Base-by-base conservation (phyloP, 2,888 invertebrate genomes). In the Hymenopus coronatus region DNA sequence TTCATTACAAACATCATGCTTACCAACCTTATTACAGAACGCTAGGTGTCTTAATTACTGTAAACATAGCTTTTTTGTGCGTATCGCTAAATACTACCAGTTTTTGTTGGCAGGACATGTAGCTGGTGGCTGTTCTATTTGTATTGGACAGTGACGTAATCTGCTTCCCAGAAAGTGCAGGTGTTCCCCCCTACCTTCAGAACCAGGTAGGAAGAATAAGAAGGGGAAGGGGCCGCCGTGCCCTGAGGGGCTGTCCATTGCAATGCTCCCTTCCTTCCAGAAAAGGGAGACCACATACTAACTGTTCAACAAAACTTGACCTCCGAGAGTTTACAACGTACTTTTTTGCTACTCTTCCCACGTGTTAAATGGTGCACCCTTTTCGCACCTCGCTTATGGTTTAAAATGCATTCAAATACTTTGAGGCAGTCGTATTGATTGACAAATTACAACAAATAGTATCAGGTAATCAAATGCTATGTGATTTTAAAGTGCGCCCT, bases 71-170 rank as follows among this genome's bases (percentile, higher is more conserved):
- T 8, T 40, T 87, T 87, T 30, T n/a, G 20, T 86, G 27, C 12
- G 40, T 40, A 12, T 40, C 40, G 27, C 27, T 82, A 82, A 82
- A 82, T 82, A 8, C 30, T 87, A 70, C 54, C 25, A 70, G 54
- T 87, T 87, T 87, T 87, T 87, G 82, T 82, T 87, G 82, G 28
- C n/a, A 12, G 87, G 40, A 70, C 82, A 82, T 82, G 82, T 82
- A 70, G 82, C 87, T 87, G 30, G 28, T 87, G 82, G 87, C 82
- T 87, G 87, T 86, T 86, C 86, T 86, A 86, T 86, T 86, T 86
- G 86, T 87, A 87, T 33, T 87, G 82, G 28, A 82, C 87, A 87
- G 82, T 87, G 87, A 87, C 87, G 87, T 82, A 87, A 87, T 87
- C 84, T 84, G 84, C 30, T 84, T 84, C 84, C 25, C 33, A 84